Evolutionary conservation across 1,140 invertebrate species (phyloP), one percentile per base, ranked within the genome.

Genomic region (Eurosta solidaginis): DNA sequence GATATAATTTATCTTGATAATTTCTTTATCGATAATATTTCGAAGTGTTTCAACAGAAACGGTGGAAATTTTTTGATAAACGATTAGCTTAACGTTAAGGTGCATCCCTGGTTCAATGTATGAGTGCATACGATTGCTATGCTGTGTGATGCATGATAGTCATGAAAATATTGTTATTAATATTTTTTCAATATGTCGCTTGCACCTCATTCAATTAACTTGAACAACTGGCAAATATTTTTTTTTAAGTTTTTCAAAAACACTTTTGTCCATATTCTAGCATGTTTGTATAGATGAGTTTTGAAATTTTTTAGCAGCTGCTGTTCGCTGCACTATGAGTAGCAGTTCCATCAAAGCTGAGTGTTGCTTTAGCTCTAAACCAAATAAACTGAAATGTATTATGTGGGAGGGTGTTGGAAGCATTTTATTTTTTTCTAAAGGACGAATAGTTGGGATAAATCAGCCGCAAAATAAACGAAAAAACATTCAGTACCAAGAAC

Each of bases 181-280:
- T 68, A 68, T 40, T 68, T 68, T 42, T 68, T 40, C 59, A 68
- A 68, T 68, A 68, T 68, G 33, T 68, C 59, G 33, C 59, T 36
- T 68, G 59, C 59, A 36, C 14, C 17, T 68, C 33, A 68, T 68
- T 68, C 33, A 68, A 68, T 68, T 68, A 68, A 68, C 59, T 29
- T 22, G 33, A 17, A 68, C 59, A 68, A n/a, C 33, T 10, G 14
- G 33, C 59, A 68, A 17, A 20, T 36, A 40, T n/a, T n/a, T 40
- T 40, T 20, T 59, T 0, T 36, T 20, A 40, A 47, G 3, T 14
- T 17, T 17, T 47, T 17, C 12, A 1, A 14, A 47, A 9, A 12
- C 45, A 10, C 45, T 47, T 7, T 17, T 29, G 27, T 29, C 52
- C 9, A 12, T 33, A 17, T 7, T 59, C 1, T 59, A n/a, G 29